These are phyloP conservation scores for Drosophila ohnishii DNA, from an alignment of 1,140 invertebrate species.

Conservation along the genomic window DNA sequence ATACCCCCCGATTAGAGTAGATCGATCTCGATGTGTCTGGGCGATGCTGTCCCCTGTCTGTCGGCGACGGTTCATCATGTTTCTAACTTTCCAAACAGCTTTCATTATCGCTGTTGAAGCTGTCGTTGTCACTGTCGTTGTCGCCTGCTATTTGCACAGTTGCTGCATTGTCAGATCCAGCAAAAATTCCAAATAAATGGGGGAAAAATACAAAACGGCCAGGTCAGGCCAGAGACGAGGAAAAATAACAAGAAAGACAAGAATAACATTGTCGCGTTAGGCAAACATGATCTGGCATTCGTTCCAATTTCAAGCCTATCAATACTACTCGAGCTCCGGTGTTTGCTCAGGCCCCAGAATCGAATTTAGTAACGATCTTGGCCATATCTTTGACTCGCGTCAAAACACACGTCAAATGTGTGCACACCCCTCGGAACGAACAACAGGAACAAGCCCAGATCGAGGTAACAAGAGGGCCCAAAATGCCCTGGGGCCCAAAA, in stretches of 20 bases:
- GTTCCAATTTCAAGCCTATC: conserved; percentile 75
- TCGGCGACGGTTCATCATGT: conserved; percentile 41
- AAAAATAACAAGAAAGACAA: conserved; percentile 31
- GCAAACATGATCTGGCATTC: conserved; percentile 76
- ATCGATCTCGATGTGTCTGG: conserved; percentile 41
- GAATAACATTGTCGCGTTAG: conserved; percentile 72
- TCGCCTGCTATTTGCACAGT: conserved; percentile 79
- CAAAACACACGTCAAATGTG: conserved; percentile 81
- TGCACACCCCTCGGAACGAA: conserved; percentile 56
- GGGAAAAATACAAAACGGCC: conserved; percentile 57
- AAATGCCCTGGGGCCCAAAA: conserved; percentile 39
- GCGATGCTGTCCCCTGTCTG: conserved; percentile 47
- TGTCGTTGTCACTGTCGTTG: conserved; percentile 48
- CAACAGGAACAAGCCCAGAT: conserved; percentile 40
- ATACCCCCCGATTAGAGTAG: conserved; percentile 34
- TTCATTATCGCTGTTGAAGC: conserved; percentile 48
- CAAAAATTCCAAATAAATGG: conserved; percentile 75
- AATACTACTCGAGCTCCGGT: conserved; percentile 28
- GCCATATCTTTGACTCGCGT: conserved; percentile 72
- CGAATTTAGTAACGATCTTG: conserved; percentile 66
- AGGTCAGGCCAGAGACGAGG: conserved; percentile 38
- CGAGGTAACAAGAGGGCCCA: conserved; percentile 21
- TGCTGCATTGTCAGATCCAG: conserved; percentile 68
- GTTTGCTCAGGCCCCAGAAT: conserved; percentile 70
- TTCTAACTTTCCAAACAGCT: conserved; percentile 80